Percentiles rank a stretch among this genome's conserved stretches.
These are phyloP conservation scores for Agrochola lychnidis DNA, from an alignment of 2,888 invertebrate species.

Conservation along the genomic window DNA sequence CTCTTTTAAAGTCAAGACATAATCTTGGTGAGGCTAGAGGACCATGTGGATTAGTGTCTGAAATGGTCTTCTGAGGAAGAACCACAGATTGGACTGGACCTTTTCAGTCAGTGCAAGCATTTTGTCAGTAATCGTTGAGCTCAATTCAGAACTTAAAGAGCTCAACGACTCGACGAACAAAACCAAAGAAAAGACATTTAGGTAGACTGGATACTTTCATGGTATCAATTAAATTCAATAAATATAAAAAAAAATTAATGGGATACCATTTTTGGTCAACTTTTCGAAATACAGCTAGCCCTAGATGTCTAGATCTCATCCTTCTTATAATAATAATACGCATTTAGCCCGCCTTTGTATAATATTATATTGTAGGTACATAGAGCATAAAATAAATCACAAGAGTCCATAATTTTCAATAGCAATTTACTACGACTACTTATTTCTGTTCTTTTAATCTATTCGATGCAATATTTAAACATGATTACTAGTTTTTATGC, in stretches of 20 bases:
- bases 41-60: no score
- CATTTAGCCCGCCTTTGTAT: neutral
- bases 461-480: neutral
- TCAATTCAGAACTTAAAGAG: no score
- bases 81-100: no score
- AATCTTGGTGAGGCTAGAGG: no score
- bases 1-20: no score
- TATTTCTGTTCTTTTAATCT: neutral
- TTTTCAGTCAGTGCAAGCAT: no score
- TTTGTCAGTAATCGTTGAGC: no score
- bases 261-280: neutral
- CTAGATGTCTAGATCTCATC: neutral
- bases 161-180: no score
- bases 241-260: neutral
- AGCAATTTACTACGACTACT: slow-evolving; percentile 3
- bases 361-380: neutral
- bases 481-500: slow-evolving; percentile 6
- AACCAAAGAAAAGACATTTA: no score
- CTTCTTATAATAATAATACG: neutral
- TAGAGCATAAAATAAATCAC: slow-evolving; percentile 2
- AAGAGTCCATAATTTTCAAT: neutral
- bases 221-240: neutral
- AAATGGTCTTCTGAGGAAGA: no score
- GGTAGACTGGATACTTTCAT: no score
- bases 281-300: neutral